phyloP scores from a whole-genome alignment of 2,888 invertebrate genomes.

The Himalopsyche kuldschensis region DNA sequence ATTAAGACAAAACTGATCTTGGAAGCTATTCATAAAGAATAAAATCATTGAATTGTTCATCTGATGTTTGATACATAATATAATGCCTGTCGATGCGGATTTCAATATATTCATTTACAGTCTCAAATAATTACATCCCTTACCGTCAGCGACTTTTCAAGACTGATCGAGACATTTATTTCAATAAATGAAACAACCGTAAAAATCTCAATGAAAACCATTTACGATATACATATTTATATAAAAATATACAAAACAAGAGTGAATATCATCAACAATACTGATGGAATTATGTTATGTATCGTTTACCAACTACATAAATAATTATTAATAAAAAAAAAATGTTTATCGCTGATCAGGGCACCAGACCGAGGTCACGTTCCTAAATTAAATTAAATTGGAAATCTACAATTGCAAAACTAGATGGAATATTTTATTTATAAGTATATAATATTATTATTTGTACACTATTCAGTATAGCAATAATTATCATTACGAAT shows the following conservation, averaged over 20 bases:
- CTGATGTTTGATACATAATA: not conserved
- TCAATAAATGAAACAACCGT: not conserved
- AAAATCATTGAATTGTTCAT: not conserved
- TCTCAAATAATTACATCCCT: not conserved
- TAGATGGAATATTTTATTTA: conserved; percentile 1
- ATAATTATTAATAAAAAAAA: not conserved
- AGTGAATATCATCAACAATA: not conserved
- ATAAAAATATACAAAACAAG: not conserved
- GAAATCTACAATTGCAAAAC: not conserved
- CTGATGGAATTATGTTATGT: not conserved
- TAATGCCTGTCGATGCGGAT: not conserved
- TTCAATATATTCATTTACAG: not conserved
- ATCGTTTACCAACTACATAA: not conserved
- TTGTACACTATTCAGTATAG: conserved; percentile 1
- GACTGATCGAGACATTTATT: not conserved
- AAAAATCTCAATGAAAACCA: not conserved
- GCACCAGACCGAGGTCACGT: not conserved
- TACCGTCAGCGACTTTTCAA: not conserved
- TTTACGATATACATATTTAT: not conserved
- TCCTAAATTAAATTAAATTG: not conserved
- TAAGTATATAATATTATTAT: not conserved
- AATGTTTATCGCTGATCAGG: not conserved
- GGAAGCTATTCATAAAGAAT: not conserved
- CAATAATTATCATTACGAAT: not conserved
- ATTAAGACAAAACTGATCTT: not conserved